Percentiles rank a stretch among this genome's conserved stretches.
Conservation (phyloP, 2,888 invertebrate genomes). For the Macrostomum cliftonense region DNA sequence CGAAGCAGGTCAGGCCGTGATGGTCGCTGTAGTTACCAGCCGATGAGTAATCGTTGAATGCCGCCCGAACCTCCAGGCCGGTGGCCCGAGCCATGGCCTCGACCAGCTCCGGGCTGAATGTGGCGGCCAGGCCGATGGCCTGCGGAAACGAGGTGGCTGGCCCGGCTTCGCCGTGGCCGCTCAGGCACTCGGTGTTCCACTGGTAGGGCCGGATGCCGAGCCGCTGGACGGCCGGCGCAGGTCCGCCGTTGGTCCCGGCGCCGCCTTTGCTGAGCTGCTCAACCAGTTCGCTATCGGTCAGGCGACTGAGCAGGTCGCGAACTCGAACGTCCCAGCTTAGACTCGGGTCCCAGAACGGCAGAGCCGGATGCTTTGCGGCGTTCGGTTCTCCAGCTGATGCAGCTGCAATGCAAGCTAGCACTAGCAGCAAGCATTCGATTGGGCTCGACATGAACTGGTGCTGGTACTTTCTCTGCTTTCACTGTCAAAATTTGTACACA, state of each 20-base stretch:
- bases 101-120: constrained; percentile 4
- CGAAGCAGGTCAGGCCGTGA: constrained; percentile 11
- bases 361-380: not conserved
- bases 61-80: constrained; percentile 10
- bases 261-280: constrained; percentile 5
- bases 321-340: constrained; percentile 6
- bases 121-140: constrained; percentile 6
- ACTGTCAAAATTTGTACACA: too few species aligned
- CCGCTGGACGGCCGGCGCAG: constrained; percentile 7
- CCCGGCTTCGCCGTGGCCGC: constrained; percentile 6
- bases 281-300: constrained; percentile 4
- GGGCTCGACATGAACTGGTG: too few species aligned
- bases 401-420: too few species aligned
- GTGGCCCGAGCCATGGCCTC: constrained; percentile 5
- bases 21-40: constrained; percentile 9
- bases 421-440: too few species aligned
- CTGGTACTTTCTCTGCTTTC: too few species aligned
- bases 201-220: constrained; percentile 7
- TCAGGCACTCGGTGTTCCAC: constrained; percentile 9
- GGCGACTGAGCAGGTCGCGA: constrained; percentile 1
- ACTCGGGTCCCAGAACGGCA: constrained; percentile 8
- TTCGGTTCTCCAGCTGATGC: too few species aligned
- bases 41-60: constrained; percentile 5
- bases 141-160: constrained; percentile 9
- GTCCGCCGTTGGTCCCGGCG: constrained; percentile 2